Evolutionary conservation across 1,140 invertebrate genomes (phyloP), one percentile per base, ranked within the genome.

Genomic region (Heliconius nattereri): DNA sequence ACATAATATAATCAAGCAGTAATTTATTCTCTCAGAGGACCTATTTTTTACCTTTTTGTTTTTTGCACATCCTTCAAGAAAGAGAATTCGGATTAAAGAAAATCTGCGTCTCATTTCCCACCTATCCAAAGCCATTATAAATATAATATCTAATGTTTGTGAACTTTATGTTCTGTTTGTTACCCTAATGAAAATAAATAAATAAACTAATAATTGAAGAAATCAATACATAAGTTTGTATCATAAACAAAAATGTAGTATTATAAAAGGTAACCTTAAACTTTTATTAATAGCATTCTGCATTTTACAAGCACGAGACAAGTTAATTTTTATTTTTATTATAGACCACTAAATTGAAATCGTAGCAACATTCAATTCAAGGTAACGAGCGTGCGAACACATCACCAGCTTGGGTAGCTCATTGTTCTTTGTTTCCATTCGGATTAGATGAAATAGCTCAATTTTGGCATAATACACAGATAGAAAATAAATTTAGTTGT

Each of bases 381-480:
- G 81, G 71, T 78, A 83, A 84, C 84, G 84, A 81, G 73, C 83
- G 84, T 87, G 87, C 66, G 85, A 87, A 86, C 54, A 84, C 85
- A 86, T 76, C 76, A 74, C 80, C 76, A 81, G 76, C 54, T 66
- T 66, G 80, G 80, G 83, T 87, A 85, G 81, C 83, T 87, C 81
- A 86, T 78, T 75, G 80, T 81, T 79, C 77, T 76, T 81, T 81
- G 71, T 78, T 79, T 52, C 57, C 9, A 29, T 73, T 77, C 71
- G 57, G 49, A n/a, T 72, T 54, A 66, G 26, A 23, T 66, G 23
- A 66, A 13, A 66, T 66, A 66, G 60, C 60, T 66, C 26, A 66
- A n/a, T 66, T 66, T 66, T 0, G 29, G 60, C 29, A 0, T 66
- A 66, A 29, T 13, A 11, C n/a, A 66, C 60, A 66, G 60, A 26